A percentile compares a stretch with the other conserved stretches of the same genome.
Conservation (phyloP, 2,888 invertebrate genomes). For the Gastracanthus pulcherrimus region DNA sequence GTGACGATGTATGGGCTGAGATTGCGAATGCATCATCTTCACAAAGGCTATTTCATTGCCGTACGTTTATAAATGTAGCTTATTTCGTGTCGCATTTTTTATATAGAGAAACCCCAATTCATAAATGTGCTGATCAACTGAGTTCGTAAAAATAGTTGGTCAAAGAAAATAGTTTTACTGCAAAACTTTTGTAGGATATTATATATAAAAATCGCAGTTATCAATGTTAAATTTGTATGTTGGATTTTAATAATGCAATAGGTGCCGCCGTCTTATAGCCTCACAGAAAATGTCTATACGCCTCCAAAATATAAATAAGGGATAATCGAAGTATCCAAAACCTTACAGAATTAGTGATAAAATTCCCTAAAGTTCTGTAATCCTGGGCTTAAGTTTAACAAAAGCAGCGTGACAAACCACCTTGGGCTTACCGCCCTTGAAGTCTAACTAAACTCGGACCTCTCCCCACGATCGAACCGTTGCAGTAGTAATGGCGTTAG, state of each 20-base stretch:
- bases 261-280: too few relatives aligned
- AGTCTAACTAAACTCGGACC: conserved; percentile 23
- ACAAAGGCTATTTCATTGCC: not conserved
- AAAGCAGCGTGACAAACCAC: conserved; percentile 1
- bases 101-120: too few relatives aligned
- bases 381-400: conserved; percentile 20
- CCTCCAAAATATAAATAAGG: not conserved
- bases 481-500: not conserved
- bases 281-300: too few relatives aligned
- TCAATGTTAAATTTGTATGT: too few relatives aligned
- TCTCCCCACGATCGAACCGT: not conserved
- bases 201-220: too few relatives aligned
- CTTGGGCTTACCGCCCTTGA: not conserved
- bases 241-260: too few relatives aligned
- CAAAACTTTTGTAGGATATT: too few relatives aligned
- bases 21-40: conserved; percentile 12
- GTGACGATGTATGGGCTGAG: conserved; percentile 7
- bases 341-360: not conserved
- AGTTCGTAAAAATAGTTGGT: too few relatives aligned
- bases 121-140: too few relatives aligned
- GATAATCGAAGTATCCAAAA: not conserved
- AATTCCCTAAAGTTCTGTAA: not conserved
- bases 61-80: too few relatives aligned
- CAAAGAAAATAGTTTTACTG: too few relatives aligned
- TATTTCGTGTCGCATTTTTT: too few relatives aligned